Percentiles rank a stretch among this genome's conserved stretches.
phyloP scores from a whole-genome alignment of 2,888 invertebrate genomes.

The Eucera pruinosa region DNA sequence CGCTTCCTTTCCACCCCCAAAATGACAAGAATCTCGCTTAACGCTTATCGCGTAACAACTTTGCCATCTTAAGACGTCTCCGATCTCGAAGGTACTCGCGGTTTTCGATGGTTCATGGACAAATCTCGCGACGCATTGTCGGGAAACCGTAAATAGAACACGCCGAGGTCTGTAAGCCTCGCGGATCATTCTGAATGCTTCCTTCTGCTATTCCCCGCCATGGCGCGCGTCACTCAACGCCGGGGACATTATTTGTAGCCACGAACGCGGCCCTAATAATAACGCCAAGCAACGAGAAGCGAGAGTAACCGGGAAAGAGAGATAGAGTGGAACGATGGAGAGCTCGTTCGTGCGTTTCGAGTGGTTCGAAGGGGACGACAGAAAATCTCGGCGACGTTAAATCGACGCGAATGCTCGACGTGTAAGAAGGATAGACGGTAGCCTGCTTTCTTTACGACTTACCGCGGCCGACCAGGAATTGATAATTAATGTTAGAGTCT shows the following conservation, averaged over 20 bases:
- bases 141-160: slow-evolving; percentile 61
- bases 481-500: slow-evolving; percentile 75
- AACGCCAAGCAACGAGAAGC: slow-evolving; percentile 56
- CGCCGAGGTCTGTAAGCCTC: slow-evolving; percentile 36
- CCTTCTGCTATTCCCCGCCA: slow-evolving; percentile 16
- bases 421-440: slow-evolving; percentile 18
- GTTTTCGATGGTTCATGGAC: background rate
- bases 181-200: slow-evolving; percentile 60
- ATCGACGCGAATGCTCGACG: slow-evolving; percentile 42
- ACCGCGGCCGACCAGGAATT: slow-evolving; percentile 47
- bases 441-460: slow-evolving; percentile 54
- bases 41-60: too few species aligned
- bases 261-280: slow-evolving; percentile 70
- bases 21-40: too few species aligned
- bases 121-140: slow-evolving; percentile 40
- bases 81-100: too few species aligned
- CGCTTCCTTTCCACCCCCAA: too few species aligned
- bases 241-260: slow-evolving; percentile 73
- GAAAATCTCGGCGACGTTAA: slow-evolving; percentile 61
- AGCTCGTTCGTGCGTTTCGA: slow-evolving; percentile 31
- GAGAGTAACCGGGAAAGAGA: slow-evolving; percentile 18
- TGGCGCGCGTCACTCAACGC: slow-evolving; percentile 66
- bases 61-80: too few species aligned
- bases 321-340: slow-evolving; percentile 10
- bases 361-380: slow-evolving; percentile 25